Evolutionary conservation across 2,888 invertebrate species (phyloP).

Genomic region (Aphodius granarius): DNA sequence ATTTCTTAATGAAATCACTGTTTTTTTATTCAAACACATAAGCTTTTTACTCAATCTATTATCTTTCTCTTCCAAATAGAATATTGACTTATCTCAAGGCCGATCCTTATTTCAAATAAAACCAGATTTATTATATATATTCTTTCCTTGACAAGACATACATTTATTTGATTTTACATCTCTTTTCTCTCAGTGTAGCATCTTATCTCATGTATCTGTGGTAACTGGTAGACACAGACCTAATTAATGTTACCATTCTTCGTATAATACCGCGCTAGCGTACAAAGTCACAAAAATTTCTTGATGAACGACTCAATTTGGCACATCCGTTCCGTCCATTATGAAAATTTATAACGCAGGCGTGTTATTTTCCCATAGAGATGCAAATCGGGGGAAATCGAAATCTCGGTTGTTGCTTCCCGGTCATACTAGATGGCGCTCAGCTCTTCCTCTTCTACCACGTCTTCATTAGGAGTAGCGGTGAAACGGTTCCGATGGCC

Average conservation of each 20-base stretch:
- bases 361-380: not conserved
- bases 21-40: no score
- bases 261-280: not conserved
- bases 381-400: not conserved
- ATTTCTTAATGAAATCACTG: no score
- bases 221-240: not conserved
- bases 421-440: not conserved
- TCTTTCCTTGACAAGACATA: no score
- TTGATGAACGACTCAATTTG: not conserved
- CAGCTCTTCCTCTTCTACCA: not conserved
- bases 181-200: no score
- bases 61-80: no score
- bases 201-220: not conserved
- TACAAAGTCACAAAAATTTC: not conserved
- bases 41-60: no score
- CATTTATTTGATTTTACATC: no score
- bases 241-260: not conserved
- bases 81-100: no score
- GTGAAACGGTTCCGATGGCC: slow-evolving; percentile 43
- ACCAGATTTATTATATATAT: no score
- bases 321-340: not conserved
- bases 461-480: slow-evolving; percentile 44
- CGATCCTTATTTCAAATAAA: no score
- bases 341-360: not conserved
- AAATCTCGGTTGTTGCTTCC: not conserved